These are phyloP conservation scores for Lucilia sericata DNA, from an alignment of 1,140 invertebrate species.

Conservation along the genomic window DNA sequence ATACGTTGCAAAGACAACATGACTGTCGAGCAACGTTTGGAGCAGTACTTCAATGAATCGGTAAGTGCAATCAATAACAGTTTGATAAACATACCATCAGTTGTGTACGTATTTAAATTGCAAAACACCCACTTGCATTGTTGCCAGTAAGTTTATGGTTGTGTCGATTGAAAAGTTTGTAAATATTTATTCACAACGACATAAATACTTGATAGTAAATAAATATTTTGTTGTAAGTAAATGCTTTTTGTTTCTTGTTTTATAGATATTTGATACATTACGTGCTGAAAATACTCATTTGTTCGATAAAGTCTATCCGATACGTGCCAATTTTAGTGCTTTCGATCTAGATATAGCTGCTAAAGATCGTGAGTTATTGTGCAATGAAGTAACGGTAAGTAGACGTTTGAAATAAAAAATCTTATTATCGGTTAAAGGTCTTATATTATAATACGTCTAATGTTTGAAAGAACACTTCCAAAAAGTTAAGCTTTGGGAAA, in stretches of 20 bases:
- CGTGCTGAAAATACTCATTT: constrained; percentile 72
- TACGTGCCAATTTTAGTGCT: constrained; percentile 86
- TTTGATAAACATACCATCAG: too few species aligned
- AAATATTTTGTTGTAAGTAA: too few species aligned
- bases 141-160: not conserved
- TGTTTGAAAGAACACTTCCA: too few species aligned
- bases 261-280: constrained; percentile 79
- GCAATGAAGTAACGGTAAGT: constrained; percentile 66
- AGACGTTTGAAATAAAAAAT: too few species aligned
- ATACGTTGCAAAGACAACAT: constrained; percentile 84
- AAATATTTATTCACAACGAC: not conserved
- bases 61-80: constrained; percentile 65
- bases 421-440: too few species aligned
- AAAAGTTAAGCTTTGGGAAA: too few species aligned
- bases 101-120: too few species aligned
- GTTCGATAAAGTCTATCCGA: constrained; percentile 80
- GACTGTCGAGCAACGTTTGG: constrained; percentile 74
- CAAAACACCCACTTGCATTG: too few species aligned
- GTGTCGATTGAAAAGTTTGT: not conserved
- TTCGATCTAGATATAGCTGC: constrained; percentile 72
- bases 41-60: constrained; percentile 74
- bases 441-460: too few species aligned
- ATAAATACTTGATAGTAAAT: not conserved
- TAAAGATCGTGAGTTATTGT: constrained; percentile 59
- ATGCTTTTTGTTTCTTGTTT: constrained; percentile 43